These are phyloP conservation scores for Aleiodes alternator DNA, from an alignment of 2,888 invertebrate species.

Conservation along the genomic window DNA sequence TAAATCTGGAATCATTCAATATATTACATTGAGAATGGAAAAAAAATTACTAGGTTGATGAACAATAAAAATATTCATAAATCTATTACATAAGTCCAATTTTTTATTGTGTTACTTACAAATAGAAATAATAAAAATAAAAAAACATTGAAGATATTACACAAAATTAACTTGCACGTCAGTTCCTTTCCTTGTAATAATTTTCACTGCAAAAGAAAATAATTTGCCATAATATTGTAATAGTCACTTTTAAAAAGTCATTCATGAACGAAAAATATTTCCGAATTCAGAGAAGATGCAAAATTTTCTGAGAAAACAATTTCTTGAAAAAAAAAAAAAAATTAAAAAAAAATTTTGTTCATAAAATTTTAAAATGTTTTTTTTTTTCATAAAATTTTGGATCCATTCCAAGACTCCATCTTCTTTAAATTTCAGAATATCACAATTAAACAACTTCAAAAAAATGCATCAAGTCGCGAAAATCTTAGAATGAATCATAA, in stretches of 20 bases:
- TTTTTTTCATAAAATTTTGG: too few relatives aligned
- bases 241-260: not conserved
- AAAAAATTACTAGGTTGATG: constrained; percentile 23
- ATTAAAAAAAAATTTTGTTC: too few relatives aligned
- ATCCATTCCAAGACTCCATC: too few relatives aligned
- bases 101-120: constrained; percentile 64
- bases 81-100: constrained; percentile 63
- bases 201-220: constrained; percentile 80
- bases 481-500: not conserved
- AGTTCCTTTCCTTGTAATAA: constrained; percentile 80
- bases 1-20: too few relatives aligned
- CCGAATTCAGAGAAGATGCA: not conserved
- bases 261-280: too few relatives aligned
- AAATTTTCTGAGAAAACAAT: too few relatives aligned
- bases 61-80: constrained; percentile 3
- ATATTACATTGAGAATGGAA: not conserved
- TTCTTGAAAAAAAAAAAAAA: too few relatives aligned
- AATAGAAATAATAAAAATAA: constrained; percentile 55
- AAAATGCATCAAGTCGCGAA: not conserved
- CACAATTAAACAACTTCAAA: too few relatives aligned
- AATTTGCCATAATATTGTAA: constrained; percentile 22
- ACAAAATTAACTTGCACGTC: constrained; percentile 43
- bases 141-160: constrained; percentile 48
- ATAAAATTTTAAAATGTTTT: too few relatives aligned
- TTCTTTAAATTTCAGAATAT: too few relatives aligned